Evolutionary conservation across 2,888 invertebrate species (phyloP), one percentile per base, ranked within the genome.

Genomic region (Heliconius hortense): DNA sequence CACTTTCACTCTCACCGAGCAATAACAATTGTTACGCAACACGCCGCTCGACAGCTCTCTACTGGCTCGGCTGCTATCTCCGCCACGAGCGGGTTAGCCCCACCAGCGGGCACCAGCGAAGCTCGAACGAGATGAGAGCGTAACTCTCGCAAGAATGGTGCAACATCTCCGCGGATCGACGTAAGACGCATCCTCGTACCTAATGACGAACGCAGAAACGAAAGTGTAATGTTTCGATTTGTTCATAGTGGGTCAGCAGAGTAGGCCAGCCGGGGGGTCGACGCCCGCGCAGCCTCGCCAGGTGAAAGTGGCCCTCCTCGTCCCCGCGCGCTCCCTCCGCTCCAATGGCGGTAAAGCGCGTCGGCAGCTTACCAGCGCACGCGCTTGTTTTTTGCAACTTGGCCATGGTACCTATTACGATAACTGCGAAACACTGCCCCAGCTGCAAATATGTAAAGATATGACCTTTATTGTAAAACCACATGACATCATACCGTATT

Each of bases 341-440:
- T 84, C 84, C 86, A 83, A 85, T 88, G 85, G 85, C 85, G 81
- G 85, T 83, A 85, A 85, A 87, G 86, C 88, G 87, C 88, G 85
- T 85, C 84, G 86, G 84, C 85, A 39, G 83, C 86, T 87, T 87
- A 84, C 87, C 88, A 86, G 91, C 93, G 92, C 93, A 91, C 90
- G 91, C 91, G 92, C 88, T 84, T 88, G 88, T 85, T 92, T 92
- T 93, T 93, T 93, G 94, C 93, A 94, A 93, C 88, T 90, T 91
- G 94, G 92, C 94, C 93, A 92, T 94, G 94, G 91, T 89, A 87
- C 89, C 88, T 91, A 91, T 92, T 91, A 92, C 91, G 91, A 89
- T 90, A 90, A 89, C 91, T 90, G 87, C 88, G 89, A 92, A 90
- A 91, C 88, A 88, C 88, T 88, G 87, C 88, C 87, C 85, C 86